phyloP scores from a whole-genome alignment of 2,888 invertebrate species.

The Gastracanthus pulcherrimus region DNA sequence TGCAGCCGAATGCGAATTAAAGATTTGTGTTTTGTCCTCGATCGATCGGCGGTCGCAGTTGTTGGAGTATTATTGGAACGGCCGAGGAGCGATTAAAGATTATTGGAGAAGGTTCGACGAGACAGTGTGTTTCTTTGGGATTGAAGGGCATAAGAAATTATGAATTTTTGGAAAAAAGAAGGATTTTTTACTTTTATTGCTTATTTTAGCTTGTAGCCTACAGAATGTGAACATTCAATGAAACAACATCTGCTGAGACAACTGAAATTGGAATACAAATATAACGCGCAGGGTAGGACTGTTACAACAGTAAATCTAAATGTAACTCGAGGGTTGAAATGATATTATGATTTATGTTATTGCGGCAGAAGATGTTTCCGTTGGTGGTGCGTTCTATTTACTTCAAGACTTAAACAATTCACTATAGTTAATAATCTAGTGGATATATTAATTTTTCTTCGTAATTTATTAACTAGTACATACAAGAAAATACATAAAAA shows the following conservation, averaged over 20 bases:
- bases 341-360: not conserved
- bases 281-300: not conserved
- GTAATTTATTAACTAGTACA: not conserved
- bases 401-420: not conserved
- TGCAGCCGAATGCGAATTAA: no score
- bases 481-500: not conserved
- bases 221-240: not conserved
- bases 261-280: not conserved
- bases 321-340: not conserved
- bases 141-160: no score
- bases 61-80: not conserved
- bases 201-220: not conserved
- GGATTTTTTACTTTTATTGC: no score
- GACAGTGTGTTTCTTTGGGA: no score
- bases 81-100: not conserved
- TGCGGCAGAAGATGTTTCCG: not conserved
- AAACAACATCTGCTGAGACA: not conserved
- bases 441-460: not conserved
- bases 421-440: not conserved
- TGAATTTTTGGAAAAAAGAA: not conserved
- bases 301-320: not conserved
- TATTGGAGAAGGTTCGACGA: not conserved
- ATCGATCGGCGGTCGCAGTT: not conserved
- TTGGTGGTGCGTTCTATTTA: not conserved
- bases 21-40: no score